These are phyloP conservation scores for Ferdinandea cuprea DNA, from an alignment of 2,888 invertebrate species.

Conservation along the genomic window DNA sequence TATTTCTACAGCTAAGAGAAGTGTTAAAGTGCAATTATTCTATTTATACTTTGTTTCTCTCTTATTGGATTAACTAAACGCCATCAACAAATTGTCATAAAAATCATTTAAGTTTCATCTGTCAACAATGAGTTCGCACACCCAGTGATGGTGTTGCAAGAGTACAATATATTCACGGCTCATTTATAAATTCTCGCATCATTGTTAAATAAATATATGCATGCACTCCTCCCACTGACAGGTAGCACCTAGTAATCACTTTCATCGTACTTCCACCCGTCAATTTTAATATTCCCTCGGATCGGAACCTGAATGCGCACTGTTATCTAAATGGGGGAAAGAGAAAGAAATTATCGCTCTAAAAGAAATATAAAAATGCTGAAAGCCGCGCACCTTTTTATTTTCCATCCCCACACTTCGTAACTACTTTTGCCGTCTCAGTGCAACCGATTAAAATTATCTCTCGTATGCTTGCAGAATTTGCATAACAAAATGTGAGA, in stretches of 20 bases:
- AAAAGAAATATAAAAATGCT: neutral
- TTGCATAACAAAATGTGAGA: conserved; percentile 44
- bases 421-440: conserved; percentile 14
- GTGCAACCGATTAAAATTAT: conserved; percentile 52
- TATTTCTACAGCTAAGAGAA: no score
- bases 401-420: conserved; percentile 1
- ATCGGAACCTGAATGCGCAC: conserved; percentile 40
- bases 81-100: conserved; percentile 23
- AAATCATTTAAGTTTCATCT: conserved; percentile 45
- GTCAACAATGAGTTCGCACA: conserved; percentile 18
- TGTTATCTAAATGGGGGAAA: conserved; percentile 43
- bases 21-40: no score
- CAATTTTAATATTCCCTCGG: conserved; percentile 57
- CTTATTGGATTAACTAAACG: no score
- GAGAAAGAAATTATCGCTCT: neutral
- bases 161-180: neutral
- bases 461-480: conserved; percentile 39
- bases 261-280: conserved; percentile 40
- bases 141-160: conserved; percentile 10
- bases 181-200: conserved; percentile 13
- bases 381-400: conserved; percentile 5
- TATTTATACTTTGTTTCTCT: no score
- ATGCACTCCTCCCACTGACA: conserved; percentile 35
- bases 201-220: conserved; percentile 22
- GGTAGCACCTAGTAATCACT: conserved; percentile 42